Percentiles rank a stretch among this genome's conserved stretches.
Evolutionary conservation across 2,888 invertebrate species (phyloP).

Genomic region (Polydesmus complanatus): DNA sequence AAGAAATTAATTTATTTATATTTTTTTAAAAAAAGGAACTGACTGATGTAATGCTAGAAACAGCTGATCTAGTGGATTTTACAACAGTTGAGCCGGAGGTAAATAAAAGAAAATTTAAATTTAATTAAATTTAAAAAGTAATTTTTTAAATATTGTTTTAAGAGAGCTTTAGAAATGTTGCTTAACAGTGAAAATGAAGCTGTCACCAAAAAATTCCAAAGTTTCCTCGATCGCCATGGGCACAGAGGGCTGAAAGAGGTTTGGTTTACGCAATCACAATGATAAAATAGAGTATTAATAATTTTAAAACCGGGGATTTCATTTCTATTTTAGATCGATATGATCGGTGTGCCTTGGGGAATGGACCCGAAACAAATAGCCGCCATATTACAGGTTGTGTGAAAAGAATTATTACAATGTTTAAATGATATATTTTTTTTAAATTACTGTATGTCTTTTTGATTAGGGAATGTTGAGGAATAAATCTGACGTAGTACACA

Average conservation of each 20-base stretch:
- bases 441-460: too few relatives aligned
- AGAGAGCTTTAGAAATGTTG: slow-evolving; percentile 39
- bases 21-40: not conserved
- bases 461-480: not conserved
- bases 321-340: slow-evolving; percentile 43
- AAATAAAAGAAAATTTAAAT: not conserved
- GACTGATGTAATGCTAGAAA: not conserved
- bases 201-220: slow-evolving; percentile 37
- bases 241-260: slow-evolving; percentile 45
- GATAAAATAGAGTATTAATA: not conserved
- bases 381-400: slow-evolving; percentile 42
- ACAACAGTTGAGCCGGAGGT: not conserved
- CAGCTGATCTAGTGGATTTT: not conserved
- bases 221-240: slow-evolving; percentile 53
- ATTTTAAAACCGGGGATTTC: too few relatives aligned
- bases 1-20: slow-evolving; percentile 15
- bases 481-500: not conserved
- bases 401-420: not conserved
- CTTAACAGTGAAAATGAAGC: slow-evolving; percentile 36
- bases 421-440: too few relatives aligned
- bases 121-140: not conserved
- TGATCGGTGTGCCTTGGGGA: slow-evolving; percentile 50
- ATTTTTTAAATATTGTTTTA: too few relatives aligned
- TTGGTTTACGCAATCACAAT: slow-evolving; percentile 3
- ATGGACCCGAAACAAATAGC: slow-evolving; percentile 47